Evolutionary conservation across 2,888 invertebrate species (phyloP).

Genomic region (Perizoma flavofasciatum): DNA sequence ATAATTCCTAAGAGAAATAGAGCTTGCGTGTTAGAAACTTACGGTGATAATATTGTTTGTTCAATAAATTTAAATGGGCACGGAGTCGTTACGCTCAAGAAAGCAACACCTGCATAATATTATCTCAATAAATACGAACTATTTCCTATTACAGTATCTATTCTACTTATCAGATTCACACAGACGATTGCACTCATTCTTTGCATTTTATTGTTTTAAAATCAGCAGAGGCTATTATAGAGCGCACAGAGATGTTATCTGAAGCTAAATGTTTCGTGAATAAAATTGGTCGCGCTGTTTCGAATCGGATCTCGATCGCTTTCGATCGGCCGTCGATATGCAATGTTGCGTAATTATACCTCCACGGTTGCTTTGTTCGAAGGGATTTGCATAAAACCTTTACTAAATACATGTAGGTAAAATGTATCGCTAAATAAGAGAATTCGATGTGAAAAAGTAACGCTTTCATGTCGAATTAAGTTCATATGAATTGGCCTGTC

Average conservation of each 20-base stretch:
- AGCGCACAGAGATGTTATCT: constrained; percentile 72
- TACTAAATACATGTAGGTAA: constrained; percentile 1
- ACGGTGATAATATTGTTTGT: constrained; percentile 32
- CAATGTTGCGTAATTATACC: constrained; percentile 77
- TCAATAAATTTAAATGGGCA: constrained; percentile 35
- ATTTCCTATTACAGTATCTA: constrained; percentile 62
- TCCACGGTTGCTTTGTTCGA: constrained; percentile 57
- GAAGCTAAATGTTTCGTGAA: constrained; percentile 77
- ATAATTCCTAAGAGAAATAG: neutral
- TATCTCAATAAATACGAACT: constrained; percentile 54
- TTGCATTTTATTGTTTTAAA: constrained; percentile 72
- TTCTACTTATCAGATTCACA: constrained; percentile 72
- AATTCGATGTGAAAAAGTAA: no score
- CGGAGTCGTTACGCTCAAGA: constrained; percentile 41
- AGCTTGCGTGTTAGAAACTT: constrained; percentile 25
- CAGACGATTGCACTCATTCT: constrained; percentile 70
- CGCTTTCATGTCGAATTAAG: no score
- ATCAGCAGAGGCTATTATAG: constrained; percentile 54
- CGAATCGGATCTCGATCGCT: constrained; percentile 67
- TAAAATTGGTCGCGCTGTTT: constrained; percentile 79
- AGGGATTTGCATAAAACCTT: constrained; percentile 56
- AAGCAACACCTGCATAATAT: constrained; percentile 54
- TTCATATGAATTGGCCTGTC: no score
- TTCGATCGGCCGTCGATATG: constrained; percentile 63
- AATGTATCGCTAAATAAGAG: no score